Evolutionary conservation across 2,113 vertebrate species (phyloP), one percentile per base, ranked within the genome.

Genomic region (Tiliqua scincoides): DNA sequence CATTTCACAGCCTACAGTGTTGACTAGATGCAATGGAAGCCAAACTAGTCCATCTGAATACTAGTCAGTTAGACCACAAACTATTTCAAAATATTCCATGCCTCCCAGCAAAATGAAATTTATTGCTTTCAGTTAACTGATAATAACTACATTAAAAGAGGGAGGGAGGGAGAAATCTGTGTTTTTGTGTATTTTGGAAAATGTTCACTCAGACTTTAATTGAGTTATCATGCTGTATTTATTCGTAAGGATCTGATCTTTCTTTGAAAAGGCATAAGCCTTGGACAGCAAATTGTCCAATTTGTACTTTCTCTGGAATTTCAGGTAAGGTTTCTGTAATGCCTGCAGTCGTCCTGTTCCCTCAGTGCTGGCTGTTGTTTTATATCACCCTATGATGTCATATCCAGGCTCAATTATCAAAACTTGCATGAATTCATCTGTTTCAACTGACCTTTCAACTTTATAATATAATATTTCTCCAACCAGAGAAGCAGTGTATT

Each of bases 381-480:
- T 89, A 20, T 61, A 35, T 59, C 87, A 8, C 32, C 10, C 15
- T 8, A 21, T 85, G 17, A 87, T 67, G 74, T 86, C 87, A 88
- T 85, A 79, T 37, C 83, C 75, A 81, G 68, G 63, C 82, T 88
- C 87, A 65, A 82, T 70, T 91, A 85, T 88, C 82, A 91, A 79
- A 80, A 88, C 37, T 83, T 6, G 6, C 84, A 85, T 91, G 83
- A 86, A 85, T 88, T 87, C 77, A 88, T 73, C 71, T 80, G 48
- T 87, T 86, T 79, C 3, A 57, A n/a, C 15, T 86, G 74, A 85
- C 37, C 21, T 84, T 73, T 86, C 5, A 43, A 8, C 35, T 48
- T 84, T 88, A 71, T n/a, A 17, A 83, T 85, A 63, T 25, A 81
- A 43, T 89, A 79, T 89, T 91, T 92, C 71, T 91, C 76, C 79